Conservation (phyloP, 2,113 vertebrate genomes). For the Silurus asotus region DNA sequence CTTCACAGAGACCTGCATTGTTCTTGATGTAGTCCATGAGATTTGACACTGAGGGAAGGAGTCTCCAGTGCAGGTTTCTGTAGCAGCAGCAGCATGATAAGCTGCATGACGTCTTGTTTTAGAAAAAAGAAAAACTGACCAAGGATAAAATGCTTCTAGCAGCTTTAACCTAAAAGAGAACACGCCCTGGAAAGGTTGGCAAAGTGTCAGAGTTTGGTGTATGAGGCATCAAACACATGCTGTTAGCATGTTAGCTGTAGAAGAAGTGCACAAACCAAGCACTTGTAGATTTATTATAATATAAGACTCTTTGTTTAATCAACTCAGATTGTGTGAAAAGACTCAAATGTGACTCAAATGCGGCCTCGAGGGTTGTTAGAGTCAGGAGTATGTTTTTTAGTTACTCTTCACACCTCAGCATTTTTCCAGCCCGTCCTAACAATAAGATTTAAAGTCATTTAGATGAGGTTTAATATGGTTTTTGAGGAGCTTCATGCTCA, state of each 20-base stretch:
- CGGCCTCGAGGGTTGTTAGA: no score
- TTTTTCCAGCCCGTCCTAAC: neutral
- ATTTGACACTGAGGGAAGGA: neutral
- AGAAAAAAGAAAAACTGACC: neutral
- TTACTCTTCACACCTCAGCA: no score
- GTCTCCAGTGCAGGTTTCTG: neutral
- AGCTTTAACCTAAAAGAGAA: neutral
- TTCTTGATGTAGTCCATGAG: neutral
- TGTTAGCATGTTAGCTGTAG: neutral
- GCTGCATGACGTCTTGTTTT: neutral
- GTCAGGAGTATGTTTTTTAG: no score
- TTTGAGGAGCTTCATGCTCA: neutral
- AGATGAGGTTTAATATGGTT: neutral
- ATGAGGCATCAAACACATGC: neutral
- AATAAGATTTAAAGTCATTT: neutral
- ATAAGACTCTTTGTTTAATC: no score
- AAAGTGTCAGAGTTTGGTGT: no score
- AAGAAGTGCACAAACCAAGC: no score
- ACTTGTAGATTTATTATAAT: no score
- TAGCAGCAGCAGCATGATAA: neutral
- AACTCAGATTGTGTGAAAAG: no score
- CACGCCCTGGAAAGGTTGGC: no score
- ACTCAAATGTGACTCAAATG: no score
- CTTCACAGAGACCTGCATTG: neutral
- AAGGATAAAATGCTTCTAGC: neutral